Conservation (phyloP, 2,888 invertebrate species). For the Rambutsinella grinnellia region DNA sequence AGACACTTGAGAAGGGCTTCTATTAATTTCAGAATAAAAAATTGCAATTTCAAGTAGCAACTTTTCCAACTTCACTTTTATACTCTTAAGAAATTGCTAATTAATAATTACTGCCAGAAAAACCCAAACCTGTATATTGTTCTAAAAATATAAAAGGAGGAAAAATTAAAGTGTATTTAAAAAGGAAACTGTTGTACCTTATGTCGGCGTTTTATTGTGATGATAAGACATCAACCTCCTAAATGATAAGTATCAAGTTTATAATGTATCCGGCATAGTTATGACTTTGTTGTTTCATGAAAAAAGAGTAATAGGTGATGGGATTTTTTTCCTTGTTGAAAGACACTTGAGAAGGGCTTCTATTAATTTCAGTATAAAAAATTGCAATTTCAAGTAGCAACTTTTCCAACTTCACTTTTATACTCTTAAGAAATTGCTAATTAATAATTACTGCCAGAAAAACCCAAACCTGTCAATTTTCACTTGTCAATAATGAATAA, state of each 20-base stretch:
- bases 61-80: background rate
- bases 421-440: too few species aligned
- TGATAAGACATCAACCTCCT: background rate
- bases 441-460: background rate
- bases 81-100: background rate
- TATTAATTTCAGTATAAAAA: background rate
- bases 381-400: background rate
- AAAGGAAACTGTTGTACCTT: background rate
- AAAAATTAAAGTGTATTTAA: background rate
- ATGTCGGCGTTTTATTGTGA: background rate
- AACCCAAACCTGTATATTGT: too few species aligned
- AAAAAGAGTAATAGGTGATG: background rate
- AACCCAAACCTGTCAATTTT: too few species aligned
- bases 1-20: background rate
- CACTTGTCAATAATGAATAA: too few species aligned
- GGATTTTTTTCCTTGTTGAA: background rate
- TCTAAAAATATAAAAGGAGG: background rate
- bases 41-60: background rate
- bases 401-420: background rate
- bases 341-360: background rate
- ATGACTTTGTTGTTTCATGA: too few species aligned
- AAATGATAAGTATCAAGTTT: background rate
- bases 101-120: background rate
- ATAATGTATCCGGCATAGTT: background rate
- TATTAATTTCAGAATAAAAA: background rate